Percentiles rank a stretch among this genome's conserved stretches.
phyloP scores from a whole-genome alignment of 1,140 invertebrate species.

The Latrodectus geometricus region DNA sequence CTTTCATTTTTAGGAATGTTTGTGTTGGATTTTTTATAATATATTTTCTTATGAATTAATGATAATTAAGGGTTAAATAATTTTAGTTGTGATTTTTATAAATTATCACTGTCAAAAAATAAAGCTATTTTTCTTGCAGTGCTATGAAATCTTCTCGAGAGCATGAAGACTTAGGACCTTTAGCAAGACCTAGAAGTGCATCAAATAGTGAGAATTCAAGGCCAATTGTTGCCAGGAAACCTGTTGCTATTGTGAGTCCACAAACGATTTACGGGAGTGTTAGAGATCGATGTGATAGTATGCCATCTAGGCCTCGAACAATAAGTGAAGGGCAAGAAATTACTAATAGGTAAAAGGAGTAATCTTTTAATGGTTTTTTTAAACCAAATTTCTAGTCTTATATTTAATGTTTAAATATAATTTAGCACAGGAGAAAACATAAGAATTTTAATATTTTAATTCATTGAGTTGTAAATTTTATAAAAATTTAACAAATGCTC shows the following conservation, averaged over 20 bases:
- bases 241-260: slow-evolving; percentile 52
- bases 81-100: neutral
- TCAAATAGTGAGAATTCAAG: slow-evolving; percentile 62
- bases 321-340: slow-evolving; percentile 72
- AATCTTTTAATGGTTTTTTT: no score
- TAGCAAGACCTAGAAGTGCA: slow-evolving; percentile 56
- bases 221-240: slow-evolving; percentile 51
- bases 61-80: neutral
- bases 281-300: slow-evolving; percentile 82
- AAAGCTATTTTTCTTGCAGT: slow-evolving; percentile 16
- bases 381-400: no score
- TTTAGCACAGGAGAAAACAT: no score
- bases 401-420: no score
- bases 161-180: slow-evolving; percentile 59
- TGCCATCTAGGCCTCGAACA: slow-evolving; percentile 78
- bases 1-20: neutral
- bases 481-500: no score
- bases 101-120: neutral
- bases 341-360: slow-evolving; percentile 51
- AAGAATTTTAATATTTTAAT: no score
- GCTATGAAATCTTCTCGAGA: slow-evolving; percentile 62
- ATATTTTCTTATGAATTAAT: neutral
- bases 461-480: no score
- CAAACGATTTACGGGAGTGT: slow-evolving; percentile 27
- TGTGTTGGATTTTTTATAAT: neutral